Conservation (phyloP, 2,113 vertebrate species). For the Anhinga rufa region DNA sequence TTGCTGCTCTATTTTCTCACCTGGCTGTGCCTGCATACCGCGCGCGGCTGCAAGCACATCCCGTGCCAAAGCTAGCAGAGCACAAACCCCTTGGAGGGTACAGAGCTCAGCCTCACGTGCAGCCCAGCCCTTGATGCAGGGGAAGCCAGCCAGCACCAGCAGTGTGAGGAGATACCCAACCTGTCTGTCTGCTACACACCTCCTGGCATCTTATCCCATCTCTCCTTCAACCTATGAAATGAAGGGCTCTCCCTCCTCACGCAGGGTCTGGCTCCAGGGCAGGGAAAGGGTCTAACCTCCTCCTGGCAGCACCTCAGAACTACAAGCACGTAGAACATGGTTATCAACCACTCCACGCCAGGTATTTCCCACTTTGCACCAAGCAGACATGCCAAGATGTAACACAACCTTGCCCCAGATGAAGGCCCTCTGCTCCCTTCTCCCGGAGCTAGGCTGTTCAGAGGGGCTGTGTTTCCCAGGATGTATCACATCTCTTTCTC, state of each 20-base stretch:
- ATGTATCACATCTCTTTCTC: not conserved
- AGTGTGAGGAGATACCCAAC: not conserved
- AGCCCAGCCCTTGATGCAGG: not conserved
- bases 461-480: not conserved
- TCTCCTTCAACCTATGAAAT: not conserved
- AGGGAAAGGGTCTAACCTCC: not conserved
- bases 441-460: not conserved
- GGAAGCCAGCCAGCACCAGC: not conserved
- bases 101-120: not conserved
- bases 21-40: fast-evolving
- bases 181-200: fast-evolving
- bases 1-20: not conserved
- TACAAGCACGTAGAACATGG: not conserved
- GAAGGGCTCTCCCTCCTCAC: not conserved
- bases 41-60: fast-evolving
- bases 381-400: fast-evolving
- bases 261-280: not conserved
- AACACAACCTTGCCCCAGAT: not conserved
- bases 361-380: not conserved
- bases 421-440: not conserved
- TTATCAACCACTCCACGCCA: not conserved
- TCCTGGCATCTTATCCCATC: not conserved
- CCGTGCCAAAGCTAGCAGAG: not conserved
- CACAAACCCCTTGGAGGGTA: not conserved
- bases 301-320: not conserved